Conservation (phyloP, 2,113 vertebrate species). For the Acinonyx jubatus region DNA sequence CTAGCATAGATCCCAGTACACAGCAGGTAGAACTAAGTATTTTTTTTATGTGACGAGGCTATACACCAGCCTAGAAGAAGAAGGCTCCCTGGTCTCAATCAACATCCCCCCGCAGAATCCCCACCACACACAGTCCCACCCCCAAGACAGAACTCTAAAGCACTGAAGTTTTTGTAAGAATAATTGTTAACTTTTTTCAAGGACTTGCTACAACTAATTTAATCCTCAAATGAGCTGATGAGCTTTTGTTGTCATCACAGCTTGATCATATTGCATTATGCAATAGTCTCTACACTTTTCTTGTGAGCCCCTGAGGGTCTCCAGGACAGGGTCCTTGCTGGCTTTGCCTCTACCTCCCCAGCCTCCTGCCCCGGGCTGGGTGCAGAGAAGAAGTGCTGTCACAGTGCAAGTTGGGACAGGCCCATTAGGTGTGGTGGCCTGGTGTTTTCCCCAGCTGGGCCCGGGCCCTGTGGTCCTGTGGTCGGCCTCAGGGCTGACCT, state of each 20-base stretch:
- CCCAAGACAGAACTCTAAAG: background rate
- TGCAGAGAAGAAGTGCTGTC: accelerated
- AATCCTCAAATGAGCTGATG: background rate
- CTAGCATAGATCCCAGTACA: background rate
- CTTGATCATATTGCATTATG: no score
- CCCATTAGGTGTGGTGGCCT: background rate
- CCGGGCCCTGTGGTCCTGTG: background rate
- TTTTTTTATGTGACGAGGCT: background rate
- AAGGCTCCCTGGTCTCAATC: background rate
- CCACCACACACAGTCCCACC: background rate
- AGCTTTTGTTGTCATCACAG: background rate
- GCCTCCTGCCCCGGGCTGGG: background rate
- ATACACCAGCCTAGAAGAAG: no score
- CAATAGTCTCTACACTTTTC: background rate
- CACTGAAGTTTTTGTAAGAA: background rate
- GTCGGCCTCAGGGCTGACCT: slow-evolving; percentile 25
- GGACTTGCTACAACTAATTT: background rate
- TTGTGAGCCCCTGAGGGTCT: background rate
- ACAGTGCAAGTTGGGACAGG: background rate
- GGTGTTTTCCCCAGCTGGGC: slow-evolving; percentile 38
- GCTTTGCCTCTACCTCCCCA: background rate
- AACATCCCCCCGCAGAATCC: background rate
- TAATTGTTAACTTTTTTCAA: background rate
- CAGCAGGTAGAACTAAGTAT: background rate
- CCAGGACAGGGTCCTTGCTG: background rate